phyloP scores from a whole-genome alignment of 1,140 invertebrate genomes.

The Stratiolaelaps scimitus region DNA sequence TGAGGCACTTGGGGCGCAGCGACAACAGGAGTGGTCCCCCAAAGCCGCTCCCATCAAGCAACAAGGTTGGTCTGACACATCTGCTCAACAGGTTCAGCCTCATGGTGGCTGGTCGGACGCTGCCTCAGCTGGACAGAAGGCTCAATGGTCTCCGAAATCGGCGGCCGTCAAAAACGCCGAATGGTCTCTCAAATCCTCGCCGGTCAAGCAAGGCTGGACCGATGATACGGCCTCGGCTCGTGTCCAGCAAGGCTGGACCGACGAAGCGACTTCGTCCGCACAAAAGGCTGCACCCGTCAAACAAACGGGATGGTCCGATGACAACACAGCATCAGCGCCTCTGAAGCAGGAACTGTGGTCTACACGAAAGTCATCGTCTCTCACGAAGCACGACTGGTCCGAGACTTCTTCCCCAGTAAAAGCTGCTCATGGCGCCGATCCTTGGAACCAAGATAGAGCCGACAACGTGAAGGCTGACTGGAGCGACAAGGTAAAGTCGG shows the following conservation, averaged over 20 bases:
- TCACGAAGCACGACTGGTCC: neutral
- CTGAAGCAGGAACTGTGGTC: conserved; percentile 11
- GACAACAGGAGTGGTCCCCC: neutral
- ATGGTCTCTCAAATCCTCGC: neutral
- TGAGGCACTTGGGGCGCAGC: neutral
- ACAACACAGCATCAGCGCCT: neutral
- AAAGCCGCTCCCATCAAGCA: too few relatives aligned
- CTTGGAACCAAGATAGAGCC: neutral
- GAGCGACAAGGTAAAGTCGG: neutral
- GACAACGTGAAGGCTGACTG: neutral
- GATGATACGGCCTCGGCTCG: neutral
- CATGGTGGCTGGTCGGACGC: neutral
- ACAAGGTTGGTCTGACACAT: too few relatives aligned
- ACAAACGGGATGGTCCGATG: conserved; percentile 8
- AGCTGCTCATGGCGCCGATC: too few relatives aligned
- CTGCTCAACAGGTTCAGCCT: too few relatives aligned
- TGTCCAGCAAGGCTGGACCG: too few relatives aligned
- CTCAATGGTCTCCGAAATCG: neutral
- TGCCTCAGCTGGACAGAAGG: neutral
- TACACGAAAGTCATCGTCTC: neutral
- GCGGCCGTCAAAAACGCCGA: neutral
- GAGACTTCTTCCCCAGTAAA: neutral
- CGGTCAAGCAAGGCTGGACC: neutral
- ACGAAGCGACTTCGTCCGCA: too few relatives aligned
- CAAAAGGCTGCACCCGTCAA: neutral